Percentiles rank a stretch among this genome's conserved stretches.
Conservation (phyloP, 2,888 invertebrate genomes). For the Rhabditoides inermis region DNA sequence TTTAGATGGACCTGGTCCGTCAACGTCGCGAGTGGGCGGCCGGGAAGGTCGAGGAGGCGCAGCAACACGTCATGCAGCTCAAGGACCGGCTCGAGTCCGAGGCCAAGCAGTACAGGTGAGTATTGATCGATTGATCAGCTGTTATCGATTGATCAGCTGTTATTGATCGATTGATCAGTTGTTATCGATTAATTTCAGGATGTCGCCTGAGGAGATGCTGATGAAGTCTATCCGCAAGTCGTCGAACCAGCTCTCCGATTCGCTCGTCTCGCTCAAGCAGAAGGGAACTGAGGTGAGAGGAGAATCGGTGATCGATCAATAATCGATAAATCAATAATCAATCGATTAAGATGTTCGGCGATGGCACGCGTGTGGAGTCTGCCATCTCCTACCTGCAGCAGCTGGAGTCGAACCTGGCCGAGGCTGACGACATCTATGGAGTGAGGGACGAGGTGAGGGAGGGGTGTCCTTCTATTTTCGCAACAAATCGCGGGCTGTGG, state of each 20-base stretch:
- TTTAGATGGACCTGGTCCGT: slow-evolving; percentile 20
- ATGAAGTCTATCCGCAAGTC: slow-evolving; percentile 21
- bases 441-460: slow-evolving; percentile 29
- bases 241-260: slow-evolving; percentile 9
- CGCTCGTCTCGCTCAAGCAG: neutral
- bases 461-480: too few species aligned
- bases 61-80: slow-evolving; percentile 19
- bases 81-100: slow-evolving; percentile 18
- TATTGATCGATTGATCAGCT: too few species aligned
- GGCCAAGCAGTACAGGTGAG: slow-evolving; percentile 20
- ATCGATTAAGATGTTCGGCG: slow-evolving; percentile 26
- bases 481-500: too few species aligned
- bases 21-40: slow-evolving; percentile 21
- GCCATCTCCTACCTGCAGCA: slow-evolving; percentile 21
- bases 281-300: too few species aligned
- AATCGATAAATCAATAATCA: too few species aligned
- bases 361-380: slow-evolving; percentile 17
- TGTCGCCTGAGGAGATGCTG: slow-evolving; percentile 23
- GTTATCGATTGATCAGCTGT: too few species aligned
- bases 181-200: too few species aligned
- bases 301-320: too few species aligned
- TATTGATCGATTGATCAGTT: too few species aligned
- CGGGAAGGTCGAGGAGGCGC: slow-evolving; percentile 20
- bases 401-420: slow-evolving; percentile 15
- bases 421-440: slow-evolving; percentile 24